Conservation (phyloP, 2,888 invertebrate species). For the Sphecodes monilicornis region DNA sequence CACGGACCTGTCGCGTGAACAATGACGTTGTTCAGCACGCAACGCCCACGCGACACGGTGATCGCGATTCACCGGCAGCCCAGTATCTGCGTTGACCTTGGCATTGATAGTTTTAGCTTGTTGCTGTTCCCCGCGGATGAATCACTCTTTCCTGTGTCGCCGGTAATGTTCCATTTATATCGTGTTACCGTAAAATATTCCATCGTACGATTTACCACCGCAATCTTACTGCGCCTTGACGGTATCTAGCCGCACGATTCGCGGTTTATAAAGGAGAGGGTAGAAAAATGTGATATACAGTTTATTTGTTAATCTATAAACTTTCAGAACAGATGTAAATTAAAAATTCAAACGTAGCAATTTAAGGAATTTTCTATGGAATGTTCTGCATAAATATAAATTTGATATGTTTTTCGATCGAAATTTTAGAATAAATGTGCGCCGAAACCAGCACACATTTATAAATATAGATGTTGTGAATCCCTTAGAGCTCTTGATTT, state of each 20-base stretch:
- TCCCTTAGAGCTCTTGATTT: too few species aligned
- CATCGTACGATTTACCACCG: not conserved
- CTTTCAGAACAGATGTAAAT: not conserved
- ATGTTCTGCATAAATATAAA: too few species aligned
- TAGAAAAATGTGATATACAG: too few species aligned
- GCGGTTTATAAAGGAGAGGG: not conserved
- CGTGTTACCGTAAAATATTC: constrained; percentile 42
- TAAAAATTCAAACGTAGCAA: not conserved
- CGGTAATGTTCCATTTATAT: constrained; percentile 24
- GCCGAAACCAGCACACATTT: too few species aligned
- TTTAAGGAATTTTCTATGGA: not conserved
- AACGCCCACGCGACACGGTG: constrained; percentile 27
- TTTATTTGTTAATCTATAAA: not conserved
- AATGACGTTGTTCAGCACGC: not conserved
- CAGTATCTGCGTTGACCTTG: constrained; percentile 34
- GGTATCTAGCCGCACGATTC: not conserved
- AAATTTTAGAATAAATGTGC: too few species aligned
- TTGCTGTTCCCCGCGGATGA: constrained; percentile 8
- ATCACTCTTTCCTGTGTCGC: constrained; percentile 2
- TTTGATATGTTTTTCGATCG: too few species aligned
- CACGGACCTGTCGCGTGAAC: constrained; percentile 10
- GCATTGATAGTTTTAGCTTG: constrained; percentile 44
- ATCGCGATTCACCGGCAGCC: not conserved
- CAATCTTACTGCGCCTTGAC: not conserved
- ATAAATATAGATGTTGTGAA: too few species aligned